These are phyloP conservation scores for Gobio gobio DNA, from an alignment of 2,113 vertebrate genomes.

Conservation along the genomic window DNA sequence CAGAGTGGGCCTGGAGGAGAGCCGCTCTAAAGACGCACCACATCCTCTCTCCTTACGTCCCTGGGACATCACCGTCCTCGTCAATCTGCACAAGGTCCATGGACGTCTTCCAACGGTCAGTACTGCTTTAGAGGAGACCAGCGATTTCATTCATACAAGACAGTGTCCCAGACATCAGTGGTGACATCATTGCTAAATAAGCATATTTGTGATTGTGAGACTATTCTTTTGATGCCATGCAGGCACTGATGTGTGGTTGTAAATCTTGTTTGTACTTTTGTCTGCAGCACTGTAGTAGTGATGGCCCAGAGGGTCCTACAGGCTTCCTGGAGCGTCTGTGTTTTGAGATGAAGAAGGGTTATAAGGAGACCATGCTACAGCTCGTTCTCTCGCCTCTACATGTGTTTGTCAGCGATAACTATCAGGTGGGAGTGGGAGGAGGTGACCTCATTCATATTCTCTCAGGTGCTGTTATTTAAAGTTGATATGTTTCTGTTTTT, in stretches of 20 bases:
- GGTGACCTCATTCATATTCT: conserved; percentile 18
- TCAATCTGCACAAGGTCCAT: conserved; percentile 96
- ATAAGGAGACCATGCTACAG: conserved; percentile 94
- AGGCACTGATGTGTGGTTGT: neutral
- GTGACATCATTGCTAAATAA: too few species aligned
- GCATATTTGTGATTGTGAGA: neutral
- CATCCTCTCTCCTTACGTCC: conserved; percentile 90
- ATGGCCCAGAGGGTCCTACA: conserved; percentile 91
- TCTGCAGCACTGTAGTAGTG: conserved; percentile 87
- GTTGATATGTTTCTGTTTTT: neutral
- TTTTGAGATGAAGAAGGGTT: conserved; percentile 99
- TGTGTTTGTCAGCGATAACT: conserved; percentile 93
- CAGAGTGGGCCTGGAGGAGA: conserved; percentile 86
- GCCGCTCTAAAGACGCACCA: conserved; percentile 76
- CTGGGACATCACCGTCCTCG: conserved; percentile 96
- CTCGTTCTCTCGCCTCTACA: conserved; percentile 92
- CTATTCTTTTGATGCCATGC: neutral
- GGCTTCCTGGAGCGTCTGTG: conserved; percentile 93
- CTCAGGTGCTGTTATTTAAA: neutral
- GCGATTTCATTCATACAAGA: neutral
- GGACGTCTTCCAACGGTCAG: conserved; percentile 92
- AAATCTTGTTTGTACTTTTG: conserved; percentile 16
- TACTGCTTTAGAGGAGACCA: neutral
- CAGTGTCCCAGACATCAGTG: neutral
- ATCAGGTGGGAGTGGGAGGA: conserved; percentile 86